These are phyloP conservation scores for Aegithalos caudatus DNA, from an alignment of 2,113 vertebrate genomes.

Conservation along the genomic window DNA sequence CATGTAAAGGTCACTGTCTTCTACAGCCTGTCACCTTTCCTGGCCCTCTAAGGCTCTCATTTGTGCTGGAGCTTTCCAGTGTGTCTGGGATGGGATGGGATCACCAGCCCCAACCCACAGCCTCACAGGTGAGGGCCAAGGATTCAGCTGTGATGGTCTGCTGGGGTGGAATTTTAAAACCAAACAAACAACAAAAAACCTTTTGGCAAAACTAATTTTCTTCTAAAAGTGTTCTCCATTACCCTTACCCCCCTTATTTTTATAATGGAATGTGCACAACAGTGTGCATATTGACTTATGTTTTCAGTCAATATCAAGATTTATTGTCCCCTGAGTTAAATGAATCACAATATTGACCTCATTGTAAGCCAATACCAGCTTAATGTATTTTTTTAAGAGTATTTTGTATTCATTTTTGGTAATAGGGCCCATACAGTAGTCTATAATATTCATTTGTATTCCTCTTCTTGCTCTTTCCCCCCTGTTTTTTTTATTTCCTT, in stretches of 20 bases:
- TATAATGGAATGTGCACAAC: constrained; percentile 76
- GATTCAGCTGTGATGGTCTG: background rate
- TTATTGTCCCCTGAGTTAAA: constrained; percentile 79
- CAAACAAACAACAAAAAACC: background rate
- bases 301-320: constrained; percentile 82
- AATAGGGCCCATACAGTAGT: constrained; percentile 69
- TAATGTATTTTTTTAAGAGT: constrained; percentile 78
- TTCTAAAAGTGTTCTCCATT: constrained; percentile 60
- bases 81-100: background rate
- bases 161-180: background rate
- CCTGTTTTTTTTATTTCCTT: constrained; percentile 50
- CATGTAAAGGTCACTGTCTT: background rate
- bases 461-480: constrained; percentile 48
- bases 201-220: constrained; percentile 37
- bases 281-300: constrained; percentile 76
- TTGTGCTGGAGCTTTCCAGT: background rate
- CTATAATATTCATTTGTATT: constrained; percentile 72
- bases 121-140: background rate
- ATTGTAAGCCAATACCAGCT: constrained; percentile 75
- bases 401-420: constrained; percentile 81
- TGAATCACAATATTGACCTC: constrained; percentile 81
- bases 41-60: background rate
- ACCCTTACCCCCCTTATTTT: constrained; percentile 41
- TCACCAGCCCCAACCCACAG: background rate
- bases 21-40: background rate